Evolutionary conservation across 2,888 invertebrate genomes (phyloP), one percentile per base, ranked within the genome.

Genomic region (Dendrolimus pini): DNA sequence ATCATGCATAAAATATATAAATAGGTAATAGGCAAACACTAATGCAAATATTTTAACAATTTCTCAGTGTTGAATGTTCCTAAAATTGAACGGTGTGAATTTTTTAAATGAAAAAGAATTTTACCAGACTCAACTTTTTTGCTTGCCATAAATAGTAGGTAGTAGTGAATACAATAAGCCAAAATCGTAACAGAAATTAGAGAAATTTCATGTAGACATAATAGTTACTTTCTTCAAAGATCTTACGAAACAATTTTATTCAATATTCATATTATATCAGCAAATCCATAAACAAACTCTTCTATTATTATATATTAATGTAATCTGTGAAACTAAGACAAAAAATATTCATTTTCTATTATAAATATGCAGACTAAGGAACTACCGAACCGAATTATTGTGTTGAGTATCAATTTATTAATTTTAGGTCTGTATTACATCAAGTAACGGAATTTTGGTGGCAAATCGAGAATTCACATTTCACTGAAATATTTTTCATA

Each of bases 41-140:
- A 78, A 47, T 47, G 9, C 9, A 47, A 47, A 47, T 47, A 9
- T 78, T 82, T 83, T 74, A 80, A 83, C 83, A 83, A 85, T 84
- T 82, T 88, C 87, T 88, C 87, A 87, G 81, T 89, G 89, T 89
- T 89, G 82, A 87, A 89, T 88, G 89, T 89, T 89, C 89, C 89
- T 89, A 89, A 88, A 89, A 86, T 88, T 82, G 77, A 87, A 83
- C 83, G 83, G 75, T 82, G 83, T 82, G 81, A 82, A 80, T 79
- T 81, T 82, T 83, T 82, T 76, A 73, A 80, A 71, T 74, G 74
- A 67, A 62, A 68, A 30, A 30, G 0, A 30, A 70, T 63, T 71
- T 75, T 80, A 12, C 78, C 76, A 70, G 77, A 72, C 71, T 68
- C 68, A 69, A 70, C 75, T 75, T 76, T 74, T 80, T 82, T 80